These are phyloP conservation scores for Pycnonotus jocosus DNA, from an alignment of 2,113 vertebrate species.

Conservation along the genomic window DNA sequence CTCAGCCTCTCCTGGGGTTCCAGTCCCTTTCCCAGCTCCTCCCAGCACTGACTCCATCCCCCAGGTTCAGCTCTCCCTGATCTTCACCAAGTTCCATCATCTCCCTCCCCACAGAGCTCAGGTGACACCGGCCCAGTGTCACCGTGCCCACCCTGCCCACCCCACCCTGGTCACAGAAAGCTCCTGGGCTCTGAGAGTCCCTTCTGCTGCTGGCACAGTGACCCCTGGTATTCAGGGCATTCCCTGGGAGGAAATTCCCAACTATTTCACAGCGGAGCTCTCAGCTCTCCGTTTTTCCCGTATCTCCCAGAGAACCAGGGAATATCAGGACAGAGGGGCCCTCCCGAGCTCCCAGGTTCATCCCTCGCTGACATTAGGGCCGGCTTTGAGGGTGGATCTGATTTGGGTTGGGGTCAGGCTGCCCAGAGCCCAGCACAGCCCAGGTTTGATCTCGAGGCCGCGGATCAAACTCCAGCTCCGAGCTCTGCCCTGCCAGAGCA, in stretches of 20 bases:
- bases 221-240: too few relatives aligned
- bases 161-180: too few relatives aligned
- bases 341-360: background rate
- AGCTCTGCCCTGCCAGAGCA: background rate
- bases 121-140: fast-evolving
- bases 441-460: background rate
- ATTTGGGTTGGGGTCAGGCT: background rate
- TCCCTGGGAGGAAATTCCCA: background rate
- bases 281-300: background rate
- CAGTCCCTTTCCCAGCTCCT: background rate
- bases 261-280: fast-evolving
- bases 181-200: background rate
- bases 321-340: background rate
- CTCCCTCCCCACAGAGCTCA: background rate
- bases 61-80: background rate
- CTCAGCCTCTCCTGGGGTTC: background rate
- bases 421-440: background rate
- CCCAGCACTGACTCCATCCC: background rate
- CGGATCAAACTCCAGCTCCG: background rate
- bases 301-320: too few relatives aligned
- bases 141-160: background rate
- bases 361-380: background rate
- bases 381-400: background rate
- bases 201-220: background rate
- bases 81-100: fast-evolving